These are phyloP conservation scores for zebrafish (Danio rerio) DNA, from an alignment of 2,113 vertebrate genomes.

Conservation along the genomic window GRCz12tu NC_133180.1:54074001-54074500, in stretches of 20 bases:
- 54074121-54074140: conserved; percentile 27
- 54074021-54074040: conserved; percentile 44
- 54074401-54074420: no score
- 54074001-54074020: conserved; percentile 34
- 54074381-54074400: no score
- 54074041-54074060: conserved; percentile 51
- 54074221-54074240: neutral
- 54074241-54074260: neutral
- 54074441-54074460: no score
- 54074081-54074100: conserved; percentile 45
- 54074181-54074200: conserved; percentile 1
- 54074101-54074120: conserved; percentile 11
- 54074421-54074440: no score
- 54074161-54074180: neutral
- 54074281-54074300: neutral
- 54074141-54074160: neutral
- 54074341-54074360: no score
- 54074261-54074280: neutral
- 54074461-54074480: no score
- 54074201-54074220: conserved; percentile 21
- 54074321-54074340: no score
- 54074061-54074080: conserved; percentile 49
- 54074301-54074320: no score
- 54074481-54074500: no score
- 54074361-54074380: no score